A percentile compares a stretch with the other conserved stretches of the same genome.
Evolutionary conservation across 30 jellyfish, hydroid and myxozoan genomes (phyloP).

Genomic region (Pelagia noctiluca): DNA sequence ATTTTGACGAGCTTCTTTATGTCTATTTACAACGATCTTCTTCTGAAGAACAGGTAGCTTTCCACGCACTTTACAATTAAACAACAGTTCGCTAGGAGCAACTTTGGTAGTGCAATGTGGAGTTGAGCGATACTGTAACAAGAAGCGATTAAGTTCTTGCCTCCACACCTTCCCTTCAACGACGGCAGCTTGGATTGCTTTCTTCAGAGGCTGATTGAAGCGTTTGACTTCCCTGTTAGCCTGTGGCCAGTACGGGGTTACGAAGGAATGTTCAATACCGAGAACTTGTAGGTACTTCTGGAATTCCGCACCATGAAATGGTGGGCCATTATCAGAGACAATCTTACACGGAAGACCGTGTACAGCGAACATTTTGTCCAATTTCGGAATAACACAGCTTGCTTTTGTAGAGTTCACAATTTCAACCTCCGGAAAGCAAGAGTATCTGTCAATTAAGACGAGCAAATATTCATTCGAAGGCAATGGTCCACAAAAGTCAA

Average conservation of each 20-base stretch:
- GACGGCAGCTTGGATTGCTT: conserved; percentile 49
- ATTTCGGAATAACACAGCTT: conserved; percentile 54
- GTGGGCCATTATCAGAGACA: conserved; percentile 70
- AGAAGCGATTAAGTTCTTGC: conserved; percentile 68
- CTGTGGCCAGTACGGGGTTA: conserved; percentile 60
- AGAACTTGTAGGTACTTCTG: conserved; percentile 31
- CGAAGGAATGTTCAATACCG: conserved; percentile 30
- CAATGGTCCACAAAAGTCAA: conserved; percentile 49
- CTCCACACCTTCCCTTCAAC: conserved; percentile 65
- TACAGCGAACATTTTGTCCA: conserved; percentile 48
- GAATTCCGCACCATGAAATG: conserved; percentile 65
- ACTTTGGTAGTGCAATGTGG: conserved; percentile 69
- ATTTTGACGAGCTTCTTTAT: conserved; percentile 34
- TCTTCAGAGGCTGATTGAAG: conserved; percentile 46
- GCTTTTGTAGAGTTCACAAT: too few relatives aligned
- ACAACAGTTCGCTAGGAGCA: conserved; percentile 51
- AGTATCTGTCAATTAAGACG: conserved; percentile 19
- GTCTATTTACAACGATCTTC: conserved; percentile 33
- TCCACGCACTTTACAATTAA: conserved; percentile 59
- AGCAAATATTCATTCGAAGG: conserved; percentile 1
- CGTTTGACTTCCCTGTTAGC: conserved; percentile 61
- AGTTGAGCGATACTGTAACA: conserved; percentile 53
- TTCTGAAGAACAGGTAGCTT: conserved; percentile 32
- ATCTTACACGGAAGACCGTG: conserved; percentile 38
- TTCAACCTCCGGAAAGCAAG: too few relatives aligned